Percentiles rank a stretch among this genome's conserved stretches.
Conservation (phyloP, 2,888 invertebrate species). For the Conchocele bisecta region DNA sequence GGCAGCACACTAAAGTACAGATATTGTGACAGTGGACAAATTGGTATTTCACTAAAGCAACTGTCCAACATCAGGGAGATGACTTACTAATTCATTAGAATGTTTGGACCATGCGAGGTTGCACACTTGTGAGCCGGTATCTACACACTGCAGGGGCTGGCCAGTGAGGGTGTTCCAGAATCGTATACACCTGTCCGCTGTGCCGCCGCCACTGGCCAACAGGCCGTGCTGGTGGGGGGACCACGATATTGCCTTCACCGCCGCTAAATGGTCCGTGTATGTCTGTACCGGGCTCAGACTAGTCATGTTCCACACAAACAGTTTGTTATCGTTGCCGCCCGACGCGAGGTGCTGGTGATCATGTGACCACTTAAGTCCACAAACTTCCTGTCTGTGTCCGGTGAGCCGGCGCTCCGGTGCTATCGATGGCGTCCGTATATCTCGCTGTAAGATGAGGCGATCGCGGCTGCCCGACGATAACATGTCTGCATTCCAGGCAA, state of each 20-base stretch:
- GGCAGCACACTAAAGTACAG: too few species aligned
- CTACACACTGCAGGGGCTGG: conserved; percentile 98
- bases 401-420: conserved; percentile 86
- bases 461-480: conserved; percentile 97
- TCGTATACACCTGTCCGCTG: conserved; percentile 97
- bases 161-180: conserved; percentile 99
- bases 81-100: conserved; percentile 94
- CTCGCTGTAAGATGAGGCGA: conserved; percentile 95
- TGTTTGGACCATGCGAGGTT: conserved; percentile 99
- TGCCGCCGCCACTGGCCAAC: conserved; percentile 99
- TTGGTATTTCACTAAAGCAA: too few species aligned
- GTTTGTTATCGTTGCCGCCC: conserved; percentile 98
- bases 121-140: conserved; percentile 99
- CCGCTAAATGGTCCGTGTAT: conserved; percentile 97
- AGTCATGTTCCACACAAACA: conserved; percentile 93
- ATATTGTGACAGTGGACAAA: too few species aligned
- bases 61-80: too few species aligned
- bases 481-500: conserved; percentile 99
- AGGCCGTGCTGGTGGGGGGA: conserved; percentile 99
- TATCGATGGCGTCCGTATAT: conserved; percentile 87
- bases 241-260: conserved; percentile 98
- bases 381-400: conserved; percentile 96
- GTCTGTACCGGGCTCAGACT: conserved; percentile 91
- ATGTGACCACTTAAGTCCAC: conserved; percentile 99
- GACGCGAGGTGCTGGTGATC: conserved; percentile 98